phyloP scores from a whole-genome alignment of 2,797 vertebrate genomes.

The Scolopax rusticola region DNA sequence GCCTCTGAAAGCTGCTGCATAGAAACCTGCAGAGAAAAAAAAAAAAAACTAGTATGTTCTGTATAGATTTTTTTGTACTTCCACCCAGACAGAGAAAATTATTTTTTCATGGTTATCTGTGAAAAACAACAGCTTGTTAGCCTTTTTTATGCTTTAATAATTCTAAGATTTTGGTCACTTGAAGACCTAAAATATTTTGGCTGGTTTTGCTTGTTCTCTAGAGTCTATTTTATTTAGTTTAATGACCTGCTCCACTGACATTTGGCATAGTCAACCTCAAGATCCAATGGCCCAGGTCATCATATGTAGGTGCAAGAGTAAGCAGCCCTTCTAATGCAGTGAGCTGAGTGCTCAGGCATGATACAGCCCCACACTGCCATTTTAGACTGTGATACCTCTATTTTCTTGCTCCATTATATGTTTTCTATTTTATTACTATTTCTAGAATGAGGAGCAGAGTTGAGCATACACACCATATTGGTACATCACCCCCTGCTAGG shows the following conservation, averaged over 20 bases:
- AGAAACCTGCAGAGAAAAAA: neutral
- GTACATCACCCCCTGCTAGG: neutral
- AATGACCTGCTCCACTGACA: neutral
- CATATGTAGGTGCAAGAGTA: neutral
- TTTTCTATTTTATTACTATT: neutral
- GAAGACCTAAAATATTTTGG: neutral
- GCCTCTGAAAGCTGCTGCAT: neutral
- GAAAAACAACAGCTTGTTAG: neutral
- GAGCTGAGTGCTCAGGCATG: neutral
- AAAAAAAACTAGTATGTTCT: neutral
- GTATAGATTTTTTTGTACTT: neutral
- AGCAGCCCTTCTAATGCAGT: neutral
- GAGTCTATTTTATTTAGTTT: neutral
- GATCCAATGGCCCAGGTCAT: neutral
- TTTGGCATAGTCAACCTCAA: rapidly evolving
- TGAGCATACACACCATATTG: neutral
- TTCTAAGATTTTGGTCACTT: neutral
- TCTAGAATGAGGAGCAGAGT: neutral
- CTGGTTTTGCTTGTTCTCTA: neutral
- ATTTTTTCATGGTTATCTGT: neutral
- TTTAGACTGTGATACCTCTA: neutral
- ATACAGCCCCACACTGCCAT: neutral
- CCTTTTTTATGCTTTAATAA: neutral
- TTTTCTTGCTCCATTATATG: neutral
- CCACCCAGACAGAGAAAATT: neutral